Evolutionary conservation across 2,888 invertebrate genomes (phyloP).

Genomic region (Theretra japonica): DNA sequence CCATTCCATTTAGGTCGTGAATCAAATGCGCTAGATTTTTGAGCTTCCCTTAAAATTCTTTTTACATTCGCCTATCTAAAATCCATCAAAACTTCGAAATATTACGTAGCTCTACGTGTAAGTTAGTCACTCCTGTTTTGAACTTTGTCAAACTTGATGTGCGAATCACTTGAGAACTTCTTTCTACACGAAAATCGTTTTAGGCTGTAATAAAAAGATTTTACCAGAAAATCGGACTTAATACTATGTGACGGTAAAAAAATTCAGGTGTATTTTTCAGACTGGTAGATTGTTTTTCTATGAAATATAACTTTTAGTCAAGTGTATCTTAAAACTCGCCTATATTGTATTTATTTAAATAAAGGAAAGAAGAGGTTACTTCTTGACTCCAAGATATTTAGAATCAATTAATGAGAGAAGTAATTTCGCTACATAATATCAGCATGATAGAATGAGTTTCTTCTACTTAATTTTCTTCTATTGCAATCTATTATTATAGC

Average conservation of each 20-base stretch:
- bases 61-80: not conserved
- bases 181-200: slow-evolving; percentile 60
- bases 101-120: slow-evolving; percentile 29
- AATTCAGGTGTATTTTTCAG: not conserved
- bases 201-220: slow-evolving; percentile 39
- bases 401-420: too few species aligned
- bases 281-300: not conserved
- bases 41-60: not conserved
- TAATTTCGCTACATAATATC: too few species aligned
- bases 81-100: slow-evolving; percentile 18
- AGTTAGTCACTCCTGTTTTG: slow-evolving; percentile 39
- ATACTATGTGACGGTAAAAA: not conserved
- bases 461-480: too few species aligned
- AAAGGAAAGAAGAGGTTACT: too few species aligned
- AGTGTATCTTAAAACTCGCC: too few species aligned
- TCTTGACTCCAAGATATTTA: too few species aligned
- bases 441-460: too few species aligned
- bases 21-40: not conserved
- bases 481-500: too few species aligned
- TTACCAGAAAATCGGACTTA: not conserved
- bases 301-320: too few species aligned
- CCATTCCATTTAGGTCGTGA: too few species aligned
- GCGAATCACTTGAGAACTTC: slow-evolving; percentile 52
- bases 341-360: too few species aligned
- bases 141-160: slow-evolving; percentile 45